Evolutionary conservation across 2,888 invertebrate genomes (phyloP), one percentile per base, ranked within the genome.

Genomic region (Cylloceria caligata): DNA sequence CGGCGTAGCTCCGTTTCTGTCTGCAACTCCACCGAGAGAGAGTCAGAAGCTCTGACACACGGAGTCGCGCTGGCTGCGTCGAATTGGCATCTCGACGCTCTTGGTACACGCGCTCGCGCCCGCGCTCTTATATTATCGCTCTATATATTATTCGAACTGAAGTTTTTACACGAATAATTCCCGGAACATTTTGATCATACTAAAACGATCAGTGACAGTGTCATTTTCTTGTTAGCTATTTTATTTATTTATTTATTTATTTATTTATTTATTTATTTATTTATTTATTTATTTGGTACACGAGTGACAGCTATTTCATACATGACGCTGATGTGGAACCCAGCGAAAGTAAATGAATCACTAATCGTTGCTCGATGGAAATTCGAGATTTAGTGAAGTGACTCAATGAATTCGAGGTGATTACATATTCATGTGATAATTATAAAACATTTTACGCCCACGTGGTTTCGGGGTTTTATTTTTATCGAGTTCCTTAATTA

Each of bases 1-100:
- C 90, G 86, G 89, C 87, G 89, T 89, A 91, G 90, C 89, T 89
- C 87, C 89, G 90, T 91, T 92, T 91, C 91, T 90, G 91, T 90
- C 91, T 90, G 88, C 90, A 89, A 80, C 80, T 87, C 88, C 88
- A 89, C 85, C 88, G 90, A 83, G 83, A 83, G 82, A 83, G 83
- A 88, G 90, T 88, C 89, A 86, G 89, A 90, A 90, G 89, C 89
- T 87, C 90, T 88, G 89, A 89, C 89, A 88, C 88, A 88, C 88
- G 87, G 86, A 86, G 88, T 88, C 87, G 88, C 84, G 86, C 81
- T 84, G 82, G 83, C 86, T 85, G 86, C 86, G 86, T 83, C 84
- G 81, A 86, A 85, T 83, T 73, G 85, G 80, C 85, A 83, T 83
- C 84, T 81, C 85, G 85, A 80, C 85, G 87, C 81, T 81, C 82